These are phyloP conservation scores for Helicoverpa assulta DNA, from an alignment of 2,888 invertebrate genomes.

Conservation along the genomic window DNA sequence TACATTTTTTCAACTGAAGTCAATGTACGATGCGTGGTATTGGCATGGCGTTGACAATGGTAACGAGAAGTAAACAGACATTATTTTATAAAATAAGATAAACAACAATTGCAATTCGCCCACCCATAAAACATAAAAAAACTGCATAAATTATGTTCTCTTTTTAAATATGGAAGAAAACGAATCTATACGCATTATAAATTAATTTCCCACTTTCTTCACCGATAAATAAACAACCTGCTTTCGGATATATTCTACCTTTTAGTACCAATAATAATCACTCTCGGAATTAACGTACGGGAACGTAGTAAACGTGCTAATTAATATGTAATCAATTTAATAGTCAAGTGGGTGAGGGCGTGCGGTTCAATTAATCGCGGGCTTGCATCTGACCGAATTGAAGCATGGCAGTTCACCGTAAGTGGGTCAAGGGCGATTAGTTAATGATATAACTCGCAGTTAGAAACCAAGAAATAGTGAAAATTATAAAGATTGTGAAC, in stretches of 20 bases:
- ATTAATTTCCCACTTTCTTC: slow-evolving; percentile 36
- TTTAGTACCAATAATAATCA: slow-evolving; percentile 3
- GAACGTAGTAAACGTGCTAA: slow-evolving; percentile 24
- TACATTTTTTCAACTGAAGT: neutral
- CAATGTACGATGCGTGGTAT: too few species aligned
- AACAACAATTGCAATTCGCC: too few species aligned
- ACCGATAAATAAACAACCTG: slow-evolving; percentile 33
- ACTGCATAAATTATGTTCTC: slow-evolving; percentile 8
- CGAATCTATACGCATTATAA: slow-evolving; percentile 32
- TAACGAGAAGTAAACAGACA: too few species aligned
- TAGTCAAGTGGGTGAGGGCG: slow-evolving; percentile 7
- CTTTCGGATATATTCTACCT: slow-evolving; percentile 2
- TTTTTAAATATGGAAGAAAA: slow-evolving; percentile 15
- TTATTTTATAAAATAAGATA: too few species aligned
- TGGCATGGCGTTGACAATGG: too few species aligned
- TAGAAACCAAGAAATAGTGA: neutral
- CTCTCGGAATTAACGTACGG: slow-evolving; percentile 18
- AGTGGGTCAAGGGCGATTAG: slow-evolving; percentile 36
- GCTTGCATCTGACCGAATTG: slow-evolving; percentile 26
- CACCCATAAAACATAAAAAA: slow-evolving; percentile 9
- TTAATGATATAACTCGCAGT: slow-evolving; percentile 15
- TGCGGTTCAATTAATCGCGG: slow-evolving; percentile 18
- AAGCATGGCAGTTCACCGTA: slow-evolving; percentile 7
- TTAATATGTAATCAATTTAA: slow-evolving; percentile 42
- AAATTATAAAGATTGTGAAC: neutral